phyloP scores from a whole-genome alignment of 1,140 invertebrate genomes.

The Oscheius sp. region DNA sequence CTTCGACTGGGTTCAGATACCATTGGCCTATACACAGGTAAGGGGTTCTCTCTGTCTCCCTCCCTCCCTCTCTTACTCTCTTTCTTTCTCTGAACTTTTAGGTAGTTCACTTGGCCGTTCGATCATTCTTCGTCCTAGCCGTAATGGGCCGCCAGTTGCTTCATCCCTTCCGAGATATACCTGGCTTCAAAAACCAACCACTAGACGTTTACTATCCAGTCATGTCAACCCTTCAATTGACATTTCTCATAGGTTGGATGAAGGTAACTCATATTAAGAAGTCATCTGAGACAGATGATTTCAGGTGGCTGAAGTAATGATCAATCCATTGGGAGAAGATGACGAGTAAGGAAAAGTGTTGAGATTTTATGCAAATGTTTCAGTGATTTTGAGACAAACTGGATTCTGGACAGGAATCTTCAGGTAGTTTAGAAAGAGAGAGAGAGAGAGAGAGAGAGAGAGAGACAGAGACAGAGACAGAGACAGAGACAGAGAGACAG shows the following conservation, averaged over 20 bases:
- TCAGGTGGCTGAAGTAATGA: constrained; percentile 46
- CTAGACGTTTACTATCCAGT: constrained; percentile 51
- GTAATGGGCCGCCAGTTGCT: constrained; percentile 54
- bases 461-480: too few species aligned
- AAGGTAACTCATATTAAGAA: constrained; percentile 40
- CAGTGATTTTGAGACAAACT: constrained; percentile 54
- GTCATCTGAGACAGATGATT: too few species aligned
- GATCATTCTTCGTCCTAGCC: constrained; percentile 53
- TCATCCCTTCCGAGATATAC: background rate
- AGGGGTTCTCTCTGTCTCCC: background rate
- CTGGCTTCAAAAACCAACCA: background rate
- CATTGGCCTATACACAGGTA: constrained; percentile 47
- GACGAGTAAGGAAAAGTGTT: constrained; percentile 32
- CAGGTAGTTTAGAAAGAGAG: too few species aligned
- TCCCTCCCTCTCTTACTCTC: background rate
- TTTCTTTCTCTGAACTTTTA: background rate
- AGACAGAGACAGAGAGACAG: background rate
- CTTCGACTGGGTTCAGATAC: constrained; percentile 56
- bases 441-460: too few species aligned
- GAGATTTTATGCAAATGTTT: background rate
- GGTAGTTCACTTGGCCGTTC: constrained; percentile 44
- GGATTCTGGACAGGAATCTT: constrained; percentile 41
- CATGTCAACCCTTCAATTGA: constrained; percentile 50
- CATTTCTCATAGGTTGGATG: constrained; percentile 52
- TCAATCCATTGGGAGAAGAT: constrained; percentile 49